Percentiles rank a stretch among this genome's conserved stretches.
Evolutionary conservation across 1,140 invertebrate species (phyloP).

Genomic region (Drosophila sulfurigaster): DNA sequence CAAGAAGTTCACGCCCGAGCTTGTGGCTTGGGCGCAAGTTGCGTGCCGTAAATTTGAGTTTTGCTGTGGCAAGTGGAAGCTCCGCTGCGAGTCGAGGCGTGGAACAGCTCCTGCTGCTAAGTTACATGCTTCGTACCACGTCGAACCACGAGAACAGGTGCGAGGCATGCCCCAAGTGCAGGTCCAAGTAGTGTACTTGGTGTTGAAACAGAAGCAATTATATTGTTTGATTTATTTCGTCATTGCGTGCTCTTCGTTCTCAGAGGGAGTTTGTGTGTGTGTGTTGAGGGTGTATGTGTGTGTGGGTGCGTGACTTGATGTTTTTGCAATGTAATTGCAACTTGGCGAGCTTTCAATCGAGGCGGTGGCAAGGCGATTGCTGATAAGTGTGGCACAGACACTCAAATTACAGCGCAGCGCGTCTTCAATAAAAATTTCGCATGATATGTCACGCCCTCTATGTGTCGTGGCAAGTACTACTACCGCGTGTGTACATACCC

Average conservation of each 20-base stretch:
- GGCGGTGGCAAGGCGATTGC: slow-evolving; percentile 42
- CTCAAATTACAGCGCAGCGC: slow-evolving; percentile 73
- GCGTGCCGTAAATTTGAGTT: slow-evolving; percentile 75
- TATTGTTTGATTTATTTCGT: slow-evolving; percentile 80
- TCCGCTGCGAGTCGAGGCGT: neutral
- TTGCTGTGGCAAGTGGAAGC: slow-evolving; percentile 43
- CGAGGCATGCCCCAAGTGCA: slow-evolving; percentile 45
- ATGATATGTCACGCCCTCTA: slow-evolving; percentile 42
- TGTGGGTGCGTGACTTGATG: slow-evolving; percentile 49
- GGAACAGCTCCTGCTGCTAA: slow-evolving; percentile 20
- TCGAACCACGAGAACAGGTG: slow-evolving; percentile 54
- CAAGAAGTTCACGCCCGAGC: slow-evolving; percentile 65
- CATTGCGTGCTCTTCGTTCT: slow-evolving; percentile 64
- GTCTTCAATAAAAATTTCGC: slow-evolving; percentile 52
- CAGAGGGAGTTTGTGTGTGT: slow-evolving; percentile 39
- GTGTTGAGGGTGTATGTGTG: slow-evolving; percentile 8
- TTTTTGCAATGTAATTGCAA: slow-evolving; percentile 69
- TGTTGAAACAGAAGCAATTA: slow-evolving; percentile 76
- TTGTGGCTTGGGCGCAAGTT: slow-evolving; percentile 54
- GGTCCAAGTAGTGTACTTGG: slow-evolving; percentile 58
- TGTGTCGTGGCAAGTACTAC: slow-evolving; percentile 24
- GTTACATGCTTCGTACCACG: slow-evolving; percentile 20
- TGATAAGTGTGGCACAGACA: slow-evolving; percentile 70
- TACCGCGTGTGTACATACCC: neutral
- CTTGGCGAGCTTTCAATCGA: slow-evolving; percentile 58